Evolutionary conservation across 2,797 vertebrate species (phyloP), one percentile per base, ranked within the genome.

Genomic region (Phoeniculus purpureus): DNA sequence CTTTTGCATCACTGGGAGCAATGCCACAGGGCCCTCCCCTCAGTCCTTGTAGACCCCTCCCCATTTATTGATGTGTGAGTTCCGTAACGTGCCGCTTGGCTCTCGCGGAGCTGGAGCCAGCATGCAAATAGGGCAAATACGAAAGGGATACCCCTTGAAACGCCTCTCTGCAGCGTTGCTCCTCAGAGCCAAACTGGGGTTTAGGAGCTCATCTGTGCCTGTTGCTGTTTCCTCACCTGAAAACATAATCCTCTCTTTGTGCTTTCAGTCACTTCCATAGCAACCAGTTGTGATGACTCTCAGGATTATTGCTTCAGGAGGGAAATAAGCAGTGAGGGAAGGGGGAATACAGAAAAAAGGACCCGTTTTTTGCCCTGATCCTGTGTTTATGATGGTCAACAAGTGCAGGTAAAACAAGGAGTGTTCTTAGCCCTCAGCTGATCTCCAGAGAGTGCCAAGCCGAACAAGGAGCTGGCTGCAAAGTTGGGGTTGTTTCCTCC

Each of bases 261-360:
- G 79, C 62, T 93, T 93, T 92, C 84, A 58, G 2, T 89, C 95
- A 92, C 93, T 87, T 89, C 93, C 93, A 94, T 94, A 92, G 95
- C 94, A 95, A 96, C 93, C 88, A 92, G n/a, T 85, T 89, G 81
- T 93, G 95, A 92, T 94, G 94, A 74, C 78, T 91, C 62, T 0
- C 0, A 94, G 94, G 92, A 92, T 96, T 94, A 94, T 80, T 2
- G 1, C 66, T 95, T 94, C 84, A 64, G 86, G 86, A 85, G 94
- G 76, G 88, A 90, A 96, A 94, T 82, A 90, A 83, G 56, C 40
- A 54, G 34, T 34, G 48, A 81, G 58, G 76, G 84, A 66, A 91
- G 58, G 60, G 81, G 84, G 74, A 68, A 26, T 17, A 51, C 86
- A 75, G 56, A 68, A 81, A 82, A 80, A 82, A 77, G 26, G 25